Conservation (phyloP, 1,140 invertebrate species). For the Pissodes strobi region DNA sequence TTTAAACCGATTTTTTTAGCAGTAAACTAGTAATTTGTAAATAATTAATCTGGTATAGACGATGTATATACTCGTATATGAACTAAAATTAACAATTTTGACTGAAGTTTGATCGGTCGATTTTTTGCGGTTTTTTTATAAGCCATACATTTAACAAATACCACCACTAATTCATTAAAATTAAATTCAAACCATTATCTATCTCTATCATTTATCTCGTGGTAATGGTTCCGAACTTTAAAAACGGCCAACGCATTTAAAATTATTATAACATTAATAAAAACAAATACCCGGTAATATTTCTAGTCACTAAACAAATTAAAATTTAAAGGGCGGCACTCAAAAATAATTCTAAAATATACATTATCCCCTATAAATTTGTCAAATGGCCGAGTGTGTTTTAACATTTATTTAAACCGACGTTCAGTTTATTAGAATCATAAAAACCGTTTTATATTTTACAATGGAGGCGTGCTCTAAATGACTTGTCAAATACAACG, state of each 20-base stretch:
- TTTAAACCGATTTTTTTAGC: too few species aligned
- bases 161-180: conserved; percentile 21
- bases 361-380: conserved; percentile 28
- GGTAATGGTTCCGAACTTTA: conserved; percentile 10
- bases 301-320: conserved; percentile 21
- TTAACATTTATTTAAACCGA: conserved; percentile 31
- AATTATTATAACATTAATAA: conserved; percentile 38
- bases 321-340: conserved; percentile 34
- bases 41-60: too few species aligned
- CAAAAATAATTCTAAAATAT: conserved; percentile 36
- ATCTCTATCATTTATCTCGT: conserved; percentile 2
- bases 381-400: conserved; percentile 26
- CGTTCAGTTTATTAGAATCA: conserved; percentile 24
- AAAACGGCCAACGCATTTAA: conserved; percentile 28
- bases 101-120: too few species aligned
- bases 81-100: too few species aligned
- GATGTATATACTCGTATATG: too few species aligned
- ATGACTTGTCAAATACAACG: conserved; percentile 26
- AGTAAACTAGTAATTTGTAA: too few species aligned
- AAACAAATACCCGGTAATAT: conserved; percentile 33
- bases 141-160: too few species aligned
- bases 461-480: conserved; percentile 7
- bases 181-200: conserved; percentile 23
- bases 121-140: too few species aligned
- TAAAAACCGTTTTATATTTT: conserved; percentile 28